Evolutionary conservation across 2,797 vertebrate species (phyloP).

Genomic region (Gallirallus australis): DNA sequence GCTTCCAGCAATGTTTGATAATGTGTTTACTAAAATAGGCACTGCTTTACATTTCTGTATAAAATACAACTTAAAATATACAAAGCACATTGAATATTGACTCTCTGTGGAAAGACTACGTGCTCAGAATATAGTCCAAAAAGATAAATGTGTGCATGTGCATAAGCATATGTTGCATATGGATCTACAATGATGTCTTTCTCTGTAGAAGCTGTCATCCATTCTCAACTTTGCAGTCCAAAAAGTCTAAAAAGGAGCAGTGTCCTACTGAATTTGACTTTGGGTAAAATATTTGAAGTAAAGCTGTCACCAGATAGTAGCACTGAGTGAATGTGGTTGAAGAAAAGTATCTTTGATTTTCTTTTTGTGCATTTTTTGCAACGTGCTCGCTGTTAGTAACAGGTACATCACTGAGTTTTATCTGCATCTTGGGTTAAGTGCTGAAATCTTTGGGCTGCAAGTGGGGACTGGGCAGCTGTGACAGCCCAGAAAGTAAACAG

Average conservation of each 20-base stretch:
- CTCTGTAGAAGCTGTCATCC: neutral
- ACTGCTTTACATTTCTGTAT: neutral
- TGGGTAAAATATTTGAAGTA: neutral
- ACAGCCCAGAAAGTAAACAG: neutral
- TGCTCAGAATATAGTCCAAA: neutral
- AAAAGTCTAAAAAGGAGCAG: neutral
- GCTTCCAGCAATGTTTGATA: slow-evolving; percentile 6
- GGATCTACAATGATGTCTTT: neutral
- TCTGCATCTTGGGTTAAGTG: neutral
- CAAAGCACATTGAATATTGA: neutral
- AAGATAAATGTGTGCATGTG: neutral
- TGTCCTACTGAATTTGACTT: neutral
- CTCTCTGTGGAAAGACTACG: neutral
- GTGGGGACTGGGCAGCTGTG: neutral
- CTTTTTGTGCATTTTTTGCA: neutral
- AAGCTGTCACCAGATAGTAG: neutral
- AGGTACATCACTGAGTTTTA: neutral
- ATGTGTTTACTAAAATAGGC: neutral
- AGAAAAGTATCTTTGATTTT: neutral
- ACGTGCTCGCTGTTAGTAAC: neutral
- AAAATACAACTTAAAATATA: neutral
- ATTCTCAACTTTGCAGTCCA: neutral
- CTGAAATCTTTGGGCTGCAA: neutral
- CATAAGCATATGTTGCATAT: neutral
- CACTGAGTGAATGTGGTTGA: neutral